Evolutionary conservation across 2,888 invertebrate species (phyloP).

Genomic region (Saturnia japonica): DNA sequence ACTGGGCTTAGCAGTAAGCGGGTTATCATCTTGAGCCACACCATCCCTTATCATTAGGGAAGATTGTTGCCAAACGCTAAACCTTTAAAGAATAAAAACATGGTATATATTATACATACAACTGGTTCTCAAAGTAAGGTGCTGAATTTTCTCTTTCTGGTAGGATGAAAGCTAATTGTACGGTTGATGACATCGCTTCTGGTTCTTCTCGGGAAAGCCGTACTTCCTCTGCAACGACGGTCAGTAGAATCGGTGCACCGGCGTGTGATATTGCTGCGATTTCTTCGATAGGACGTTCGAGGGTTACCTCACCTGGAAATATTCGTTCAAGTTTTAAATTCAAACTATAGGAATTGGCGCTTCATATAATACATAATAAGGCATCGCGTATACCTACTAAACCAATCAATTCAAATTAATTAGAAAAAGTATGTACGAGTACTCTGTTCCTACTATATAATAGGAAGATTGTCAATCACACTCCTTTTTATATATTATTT

Average conservation of each 20-base stretch:
- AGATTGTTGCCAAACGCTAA: not conserved
- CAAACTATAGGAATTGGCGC: not conserved
- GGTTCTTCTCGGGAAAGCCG: constrained; percentile 87
- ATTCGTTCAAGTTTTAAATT: not conserved
- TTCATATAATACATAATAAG: not conserved
- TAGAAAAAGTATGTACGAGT: no score
- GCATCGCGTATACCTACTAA: no score
- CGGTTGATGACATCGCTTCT: constrained; percentile 90
- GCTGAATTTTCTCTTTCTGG: constrained; percentile 89
- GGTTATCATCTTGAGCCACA: no score
- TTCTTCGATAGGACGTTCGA: constrained; percentile 87
- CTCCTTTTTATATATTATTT: no score
- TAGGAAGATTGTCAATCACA: no score
- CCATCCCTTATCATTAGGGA: no score
- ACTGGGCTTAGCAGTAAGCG: no score
- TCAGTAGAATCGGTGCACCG: constrained; percentile 91
- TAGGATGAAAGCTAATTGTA: constrained; percentile 91
- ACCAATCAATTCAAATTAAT: no score
- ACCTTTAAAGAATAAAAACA: not conserved
- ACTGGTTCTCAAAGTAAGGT: constrained; percentile 90
- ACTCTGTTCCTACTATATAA: no score
- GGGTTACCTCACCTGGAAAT: constrained; percentile 71
- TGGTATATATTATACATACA: constrained; percentile 84
- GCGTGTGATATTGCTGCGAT: constrained; percentile 90
- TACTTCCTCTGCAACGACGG: constrained; percentile 93